phyloP scores from a whole-genome alignment of 2,113 vertebrate species.

The Hippopotamus amphibius region DNA sequence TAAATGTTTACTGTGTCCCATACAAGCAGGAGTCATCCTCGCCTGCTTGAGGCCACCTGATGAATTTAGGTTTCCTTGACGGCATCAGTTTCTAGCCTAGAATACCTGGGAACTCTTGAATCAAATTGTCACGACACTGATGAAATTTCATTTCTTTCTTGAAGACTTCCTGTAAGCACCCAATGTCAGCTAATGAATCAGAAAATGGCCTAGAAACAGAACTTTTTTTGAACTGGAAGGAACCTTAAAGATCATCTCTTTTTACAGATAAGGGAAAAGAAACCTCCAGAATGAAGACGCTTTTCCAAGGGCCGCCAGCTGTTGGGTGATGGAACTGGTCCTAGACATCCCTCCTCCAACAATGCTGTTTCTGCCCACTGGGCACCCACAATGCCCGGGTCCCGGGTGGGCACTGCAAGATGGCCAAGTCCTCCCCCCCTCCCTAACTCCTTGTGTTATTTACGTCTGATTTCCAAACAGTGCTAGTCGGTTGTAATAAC shows the following conservation, averaged over 20 bases:
- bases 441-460: neutral
- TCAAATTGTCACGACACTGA: neutral
- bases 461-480: neutral
- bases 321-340: neutral
- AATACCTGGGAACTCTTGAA: neutral
- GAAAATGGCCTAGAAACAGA: neutral
- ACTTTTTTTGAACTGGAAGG: neutral
- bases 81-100: neutral
- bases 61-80: neutral
- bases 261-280: neutral
- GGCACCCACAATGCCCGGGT: rapidly evolving
- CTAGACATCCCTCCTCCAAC: no score
- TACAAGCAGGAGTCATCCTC: neutral
- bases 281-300: neutral
- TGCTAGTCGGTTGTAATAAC: neutral
- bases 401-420: rapidly evolving
- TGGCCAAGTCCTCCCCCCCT: neutral
- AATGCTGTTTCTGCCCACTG: no score
- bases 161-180: neutral
- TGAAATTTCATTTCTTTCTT: neutral
- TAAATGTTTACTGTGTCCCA: no score
- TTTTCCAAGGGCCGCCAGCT: neutral
- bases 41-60: neutral
- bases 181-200: neutral
- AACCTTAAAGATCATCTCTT: neutral